Conservation (phyloP, 2,797 vertebrate species). For the Cottoperca gobio region DNA sequence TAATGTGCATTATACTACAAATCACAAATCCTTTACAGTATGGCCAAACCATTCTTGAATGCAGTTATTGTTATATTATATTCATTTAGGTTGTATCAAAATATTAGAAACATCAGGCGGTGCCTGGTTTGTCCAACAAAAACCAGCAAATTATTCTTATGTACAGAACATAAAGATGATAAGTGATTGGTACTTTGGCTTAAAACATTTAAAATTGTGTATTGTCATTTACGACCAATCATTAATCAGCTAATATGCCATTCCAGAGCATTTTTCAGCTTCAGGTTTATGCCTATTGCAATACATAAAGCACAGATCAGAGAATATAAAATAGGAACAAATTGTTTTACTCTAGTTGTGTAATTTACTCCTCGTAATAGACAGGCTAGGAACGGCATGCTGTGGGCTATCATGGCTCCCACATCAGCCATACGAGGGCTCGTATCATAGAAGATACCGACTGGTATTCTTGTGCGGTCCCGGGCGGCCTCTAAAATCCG, state of each 20-base stretch:
- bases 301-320: not conserved
- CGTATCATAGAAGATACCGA: no score
- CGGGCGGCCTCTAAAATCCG: no score
- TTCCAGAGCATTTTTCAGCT: not conserved
- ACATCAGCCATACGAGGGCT: no score
- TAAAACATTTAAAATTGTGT: no score
- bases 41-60: not conserved
- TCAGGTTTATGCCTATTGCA: not conserved
- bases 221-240: not conserved
- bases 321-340: not conserved
- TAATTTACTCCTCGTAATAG: slow-evolving; percentile 79
- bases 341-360: slow-evolving; percentile 77
- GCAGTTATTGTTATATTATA: no score
- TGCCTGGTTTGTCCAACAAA: not conserved
- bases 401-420: no score
- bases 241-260: not conserved
- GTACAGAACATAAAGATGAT: not conserved
- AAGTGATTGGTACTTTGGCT: not conserved
- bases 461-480: no score
- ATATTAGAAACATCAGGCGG: not conserved
- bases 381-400: slow-evolving; percentile 72
- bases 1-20: not conserved
- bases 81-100: not conserved
- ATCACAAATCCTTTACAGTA: not conserved
- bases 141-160: not conserved